A percentile compares a stretch with the other conserved stretches of the same genome.
Conservation (phyloP, 2,888 invertebrate species). For the Xanthia togata region DNA sequence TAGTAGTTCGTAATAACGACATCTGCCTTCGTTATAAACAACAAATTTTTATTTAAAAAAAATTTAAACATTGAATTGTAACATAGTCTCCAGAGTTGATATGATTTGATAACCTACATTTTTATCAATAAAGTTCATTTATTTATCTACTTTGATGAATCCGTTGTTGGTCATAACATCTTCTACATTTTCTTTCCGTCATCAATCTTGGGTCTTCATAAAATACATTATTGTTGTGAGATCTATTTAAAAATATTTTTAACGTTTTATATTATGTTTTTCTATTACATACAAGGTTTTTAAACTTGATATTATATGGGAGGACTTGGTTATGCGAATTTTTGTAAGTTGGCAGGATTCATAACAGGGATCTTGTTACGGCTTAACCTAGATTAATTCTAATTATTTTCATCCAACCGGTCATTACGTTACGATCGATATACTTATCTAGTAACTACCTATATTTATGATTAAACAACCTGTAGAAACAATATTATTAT, state of each 20-base stretch:
- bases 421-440: too few relatives aligned
- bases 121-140: neutral
- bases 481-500: neutral
- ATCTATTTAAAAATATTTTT: neutral
- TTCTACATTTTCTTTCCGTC: neutral
- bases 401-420: neutral
- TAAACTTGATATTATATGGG: slow-evolving; percentile 11
- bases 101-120: too few relatives aligned
- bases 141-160: neutral
- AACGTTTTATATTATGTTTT: slow-evolving; percentile 5
- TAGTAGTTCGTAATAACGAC: too few relatives aligned
- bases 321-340: neutral
- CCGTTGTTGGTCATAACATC: neutral
- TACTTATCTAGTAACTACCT: neutral
- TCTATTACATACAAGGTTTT: slow-evolving; percentile 1
- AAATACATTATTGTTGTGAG: neutral
- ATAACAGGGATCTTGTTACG: slow-evolving; percentile 5
- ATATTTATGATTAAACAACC: neutral
- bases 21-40: too few relatives aligned
- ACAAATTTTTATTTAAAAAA: too few relatives aligned
- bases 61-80: too few relatives aligned
- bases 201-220: neutral
- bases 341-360: slow-evolving; percentile 18
- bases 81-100: too few relatives aligned
- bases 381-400: neutral